Evolutionary conservation across 1,140 invertebrate species (phyloP).

Genomic region (Panulirus ornatus): DNA sequence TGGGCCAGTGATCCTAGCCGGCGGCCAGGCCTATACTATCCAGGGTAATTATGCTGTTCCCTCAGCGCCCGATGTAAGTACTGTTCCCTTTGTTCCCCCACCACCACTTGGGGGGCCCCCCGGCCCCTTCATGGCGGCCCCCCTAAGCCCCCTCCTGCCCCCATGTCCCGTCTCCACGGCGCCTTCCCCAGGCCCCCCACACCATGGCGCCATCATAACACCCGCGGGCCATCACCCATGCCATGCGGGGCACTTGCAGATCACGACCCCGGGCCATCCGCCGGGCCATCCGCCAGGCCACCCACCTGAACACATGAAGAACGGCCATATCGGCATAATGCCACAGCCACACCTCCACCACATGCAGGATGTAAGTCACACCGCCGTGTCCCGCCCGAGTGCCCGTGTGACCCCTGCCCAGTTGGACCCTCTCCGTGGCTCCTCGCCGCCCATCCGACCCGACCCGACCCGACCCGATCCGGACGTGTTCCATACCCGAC

Average conservation of each 20-base stretch:
- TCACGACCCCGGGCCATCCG: slow-evolving; percentile 62
- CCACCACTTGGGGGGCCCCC: slow-evolving; percentile 74
- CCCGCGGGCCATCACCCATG: slow-evolving; percentile 59
- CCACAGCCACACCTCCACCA: slow-evolving; percentile 71
- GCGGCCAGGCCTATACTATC: slow-evolving; percentile 94
- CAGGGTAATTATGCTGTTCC: slow-evolving; percentile 96
- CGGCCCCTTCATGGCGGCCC: slow-evolving; percentile 74
- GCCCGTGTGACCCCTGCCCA: slow-evolving; percentile 61
- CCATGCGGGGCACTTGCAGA: slow-evolving; percentile 65
- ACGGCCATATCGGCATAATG: slow-evolving; percentile 74
- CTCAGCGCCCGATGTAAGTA: slow-evolving; percentile 76
- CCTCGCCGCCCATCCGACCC: slow-evolving; percentile 45
- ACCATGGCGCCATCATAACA: slow-evolving; percentile 63
- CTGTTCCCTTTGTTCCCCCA: slow-evolving; percentile 74
- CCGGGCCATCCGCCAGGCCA: slow-evolving; percentile 72
- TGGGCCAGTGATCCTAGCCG: slow-evolving; percentile 93
- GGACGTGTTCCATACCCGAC: slow-evolving; percentile 51
- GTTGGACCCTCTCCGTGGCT: slow-evolving; percentile 41
- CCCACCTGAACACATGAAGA: slow-evolving; percentile 75
- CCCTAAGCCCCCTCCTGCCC: slow-evolving; percentile 75
- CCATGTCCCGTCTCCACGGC: slow-evolving; percentile 74
- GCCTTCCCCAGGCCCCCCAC: slow-evolving; percentile 70
- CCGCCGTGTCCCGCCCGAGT: slow-evolving; percentile 64
- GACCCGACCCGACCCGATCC: slow-evolving; percentile 40
- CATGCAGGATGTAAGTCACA: slow-evolving; percentile 75